phyloP scores from a whole-genome alignment of 2,888 invertebrate species.

The Zaprionus obscuricornis region DNA sequence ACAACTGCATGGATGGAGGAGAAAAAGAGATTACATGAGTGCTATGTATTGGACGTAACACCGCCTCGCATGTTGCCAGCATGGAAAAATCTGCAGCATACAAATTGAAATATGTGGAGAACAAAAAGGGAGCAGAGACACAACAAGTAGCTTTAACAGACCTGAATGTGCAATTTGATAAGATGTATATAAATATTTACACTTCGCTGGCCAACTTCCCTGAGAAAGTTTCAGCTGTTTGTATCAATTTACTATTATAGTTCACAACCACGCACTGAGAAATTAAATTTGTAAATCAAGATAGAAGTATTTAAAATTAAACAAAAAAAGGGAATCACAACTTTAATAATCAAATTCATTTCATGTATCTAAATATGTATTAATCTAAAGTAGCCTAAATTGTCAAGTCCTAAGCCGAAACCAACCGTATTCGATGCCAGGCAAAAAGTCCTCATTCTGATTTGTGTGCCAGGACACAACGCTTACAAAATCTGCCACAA shows the following conservation, averaged over 20 bases:
- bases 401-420: too few relatives aligned
- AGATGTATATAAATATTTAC: conserved; percentile 52
- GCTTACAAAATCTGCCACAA: conserved; percentile 95
- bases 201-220: conserved; percentile 43
- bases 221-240: conserved; percentile 59
- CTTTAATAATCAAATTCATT: conserved; percentile 13
- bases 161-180: conserved; percentile 51
- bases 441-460: conserved; percentile 82
- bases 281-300: conserved; percentile 27
- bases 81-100: conserved; percentile 54
- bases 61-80: conserved; percentile 59
- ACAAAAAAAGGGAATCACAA: conserved; percentile 34
- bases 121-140: conserved; percentile 18
- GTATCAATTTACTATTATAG: conserved; percentile 56
- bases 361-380: too few relatives aligned
- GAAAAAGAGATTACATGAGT: conserved; percentile 40
- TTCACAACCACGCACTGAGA: conserved; percentile 55
- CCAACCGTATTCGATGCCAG: conserved; percentile 83
- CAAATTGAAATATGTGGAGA: conserved; percentile 70
- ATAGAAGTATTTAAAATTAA: conserved; percentile 35
- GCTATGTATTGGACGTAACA: conserved; percentile 6
- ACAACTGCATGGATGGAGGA: conserved; percentile 85
- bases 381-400: conserved; percentile 22
- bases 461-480: conserved; percentile 95
- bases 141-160: conserved; percentile 47